Conservation (phyloP, 2,888 invertebrate species). For the Aphelenchoides bicaudatus region DNA sequence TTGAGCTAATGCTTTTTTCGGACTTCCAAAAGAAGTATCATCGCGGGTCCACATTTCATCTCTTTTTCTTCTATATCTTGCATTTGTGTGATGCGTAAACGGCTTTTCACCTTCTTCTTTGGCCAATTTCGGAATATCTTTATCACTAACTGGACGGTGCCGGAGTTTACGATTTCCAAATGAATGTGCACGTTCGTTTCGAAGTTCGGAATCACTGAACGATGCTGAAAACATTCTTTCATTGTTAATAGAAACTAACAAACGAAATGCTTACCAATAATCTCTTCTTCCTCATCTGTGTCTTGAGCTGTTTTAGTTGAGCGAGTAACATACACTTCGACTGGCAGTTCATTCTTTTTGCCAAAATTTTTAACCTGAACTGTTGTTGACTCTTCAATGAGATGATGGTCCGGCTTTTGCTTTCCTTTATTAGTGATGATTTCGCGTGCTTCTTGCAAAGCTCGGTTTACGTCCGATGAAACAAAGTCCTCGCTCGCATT, state of each 20-base stretch:
- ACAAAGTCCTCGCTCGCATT: conserved; percentile 38
- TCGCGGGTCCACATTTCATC: conserved; percentile 50
- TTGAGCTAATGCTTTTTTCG: conserved; percentile 26
- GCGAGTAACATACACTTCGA: conserved; percentile 31
- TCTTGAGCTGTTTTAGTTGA: conserved; percentile 44
- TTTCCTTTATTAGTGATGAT: conserved; percentile 33
- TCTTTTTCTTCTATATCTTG: conserved; percentile 43
- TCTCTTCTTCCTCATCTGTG: conserved; percentile 48
- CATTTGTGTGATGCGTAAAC: conserved; percentile 29
- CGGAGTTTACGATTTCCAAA: background rate
- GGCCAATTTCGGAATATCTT: background rate
- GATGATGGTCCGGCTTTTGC: conserved; percentile 29
- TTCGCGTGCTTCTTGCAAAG: conserved; percentile 41
- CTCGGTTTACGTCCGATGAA: conserved; percentile 38
- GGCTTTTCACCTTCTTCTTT: conserved; percentile 1
- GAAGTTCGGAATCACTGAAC: conserved; percentile 17
- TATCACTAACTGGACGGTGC: conserved; percentile 12
- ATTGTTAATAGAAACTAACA: background rate
- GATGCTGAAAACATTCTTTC: conserved; percentile 19
- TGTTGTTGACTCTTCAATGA: conserved; percentile 40
- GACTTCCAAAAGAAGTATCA: conserved; percentile 32
- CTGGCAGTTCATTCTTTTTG: conserved; percentile 20
- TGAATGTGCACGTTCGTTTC: background rate
- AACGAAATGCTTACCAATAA: conserved; percentile 20
- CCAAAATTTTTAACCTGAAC: conserved; percentile 26